Evolutionary conservation across 37 sponge, comb jelly and placozoan species (phyloP).

Genomic region (Haliclona indistincta): DNA sequence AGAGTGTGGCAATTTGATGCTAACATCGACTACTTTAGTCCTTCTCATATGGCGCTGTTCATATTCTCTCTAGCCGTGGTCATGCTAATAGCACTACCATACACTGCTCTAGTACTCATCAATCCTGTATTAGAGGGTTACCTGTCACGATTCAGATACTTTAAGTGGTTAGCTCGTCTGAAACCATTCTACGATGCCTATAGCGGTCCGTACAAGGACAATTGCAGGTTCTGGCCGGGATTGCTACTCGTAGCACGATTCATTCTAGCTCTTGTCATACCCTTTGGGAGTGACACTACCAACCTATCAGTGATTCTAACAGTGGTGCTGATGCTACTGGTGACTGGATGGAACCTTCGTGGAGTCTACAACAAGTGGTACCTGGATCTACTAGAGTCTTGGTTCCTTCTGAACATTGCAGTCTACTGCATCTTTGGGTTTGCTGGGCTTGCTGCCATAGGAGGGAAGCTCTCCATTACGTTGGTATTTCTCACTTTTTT

Average conservation of each 20-base stretch:
- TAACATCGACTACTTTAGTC: constrained; percentile 5
- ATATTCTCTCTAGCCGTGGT: background rate
- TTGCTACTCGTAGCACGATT: constrained; percentile 26
- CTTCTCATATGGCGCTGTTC: constrained; percentile 1
- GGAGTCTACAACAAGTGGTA: constrained; percentile 30
- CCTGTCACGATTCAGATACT: background rate
- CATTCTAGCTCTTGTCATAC: background rate
- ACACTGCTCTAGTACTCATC: constrained; percentile 19
- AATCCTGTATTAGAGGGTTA: background rate
- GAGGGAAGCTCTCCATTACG: no score
- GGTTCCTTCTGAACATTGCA: constrained; percentile 11
- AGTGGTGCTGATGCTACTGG: background rate
- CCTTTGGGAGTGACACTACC: background rate
- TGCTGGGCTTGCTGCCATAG: no score
- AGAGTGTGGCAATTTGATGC: constrained; percentile 30
- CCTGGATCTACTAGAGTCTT: constrained; percentile 16
- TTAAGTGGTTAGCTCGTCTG: background rate
- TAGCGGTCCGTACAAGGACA: constrained; percentile 32
- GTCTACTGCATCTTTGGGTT: no score
- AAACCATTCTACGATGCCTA: constrained; percentile 36
- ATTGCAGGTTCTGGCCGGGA: constrained; percentile 35
- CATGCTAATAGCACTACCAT: constrained; percentile 23
- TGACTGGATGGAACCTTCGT: background rate
- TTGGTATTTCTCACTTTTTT: background rate
- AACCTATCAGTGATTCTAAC: background rate